Evolutionary conservation across 2,113 vertebrate species (phyloP).

Genomic region (Prionailurus bengalensis): DNA sequence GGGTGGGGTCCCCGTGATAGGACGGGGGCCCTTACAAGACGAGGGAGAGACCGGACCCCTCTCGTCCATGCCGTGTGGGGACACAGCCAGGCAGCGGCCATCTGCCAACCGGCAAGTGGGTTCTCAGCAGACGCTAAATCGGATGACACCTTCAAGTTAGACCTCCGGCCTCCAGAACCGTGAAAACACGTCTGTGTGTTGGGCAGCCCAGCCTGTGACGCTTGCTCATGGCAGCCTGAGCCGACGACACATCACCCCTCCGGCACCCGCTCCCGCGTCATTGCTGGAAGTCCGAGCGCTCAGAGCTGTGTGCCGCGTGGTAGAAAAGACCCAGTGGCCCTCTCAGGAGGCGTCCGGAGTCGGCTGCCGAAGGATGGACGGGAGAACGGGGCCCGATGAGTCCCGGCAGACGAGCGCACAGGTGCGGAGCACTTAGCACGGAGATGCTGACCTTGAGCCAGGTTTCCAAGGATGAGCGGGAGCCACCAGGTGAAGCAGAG

Average conservation of each 20-base stretch:
- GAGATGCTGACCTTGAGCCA: not conserved
- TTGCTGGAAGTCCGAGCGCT: too few relatives aligned
- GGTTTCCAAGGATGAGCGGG: not conserved
- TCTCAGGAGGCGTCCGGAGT: too few relatives aligned
- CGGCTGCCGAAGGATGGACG: rapidly evolving
- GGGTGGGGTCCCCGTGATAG: not conserved
- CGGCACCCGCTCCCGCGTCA: not conserved
- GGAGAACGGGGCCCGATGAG: rapidly evolving
- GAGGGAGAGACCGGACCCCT: not conserved
- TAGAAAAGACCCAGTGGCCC: not conserved
- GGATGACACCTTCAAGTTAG: not conserved
- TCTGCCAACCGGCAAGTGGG: not conserved
- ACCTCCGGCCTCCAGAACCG: too few relatives aligned
- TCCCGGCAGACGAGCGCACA: too few relatives aligned
- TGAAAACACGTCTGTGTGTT: not conserved
- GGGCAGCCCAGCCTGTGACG: not conserved
- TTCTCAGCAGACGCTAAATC: not conserved
- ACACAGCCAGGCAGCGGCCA: not conserved
- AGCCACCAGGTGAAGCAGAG: rapidly evolving
- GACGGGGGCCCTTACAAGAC: not conserved
- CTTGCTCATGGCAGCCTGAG: not conserved
- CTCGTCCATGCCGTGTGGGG: not conserved
- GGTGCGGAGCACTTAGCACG: not conserved
- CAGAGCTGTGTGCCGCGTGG: not conserved
- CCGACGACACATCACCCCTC: not conserved